Base-by-base conservation (phyloP, 1,140 invertebrate species). In the Varroa destructor region DNA sequence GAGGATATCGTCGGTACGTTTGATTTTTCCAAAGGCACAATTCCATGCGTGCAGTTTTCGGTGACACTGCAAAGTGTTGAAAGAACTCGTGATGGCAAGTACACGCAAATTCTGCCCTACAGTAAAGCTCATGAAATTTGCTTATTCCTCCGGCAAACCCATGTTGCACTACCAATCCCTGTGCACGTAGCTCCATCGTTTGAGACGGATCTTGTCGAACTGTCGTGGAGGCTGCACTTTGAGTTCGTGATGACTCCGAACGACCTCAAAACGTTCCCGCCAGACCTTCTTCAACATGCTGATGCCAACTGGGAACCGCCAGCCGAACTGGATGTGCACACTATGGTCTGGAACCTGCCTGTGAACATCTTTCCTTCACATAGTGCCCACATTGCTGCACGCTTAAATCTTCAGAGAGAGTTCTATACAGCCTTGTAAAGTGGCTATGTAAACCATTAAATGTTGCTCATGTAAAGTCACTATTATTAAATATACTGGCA, bases 331-430 rank as follows among this genome's bases (percentile, higher is more conserved):
- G 87, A 91, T 37, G 93, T 97, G 71, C 93, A 97, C 81, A 97
- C 93, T 8, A 96, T 97, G 91, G 87, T 95, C 1, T 98, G 94
- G 94, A 91, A 96, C 82, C 81, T 97, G 43, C 93, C 93, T 2
- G 87, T 98, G 57, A 89, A 89, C 77, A 86, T 97, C 64, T 91
- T 91, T 81, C 89, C 93, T 0, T 91, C 92, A 1, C 86, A 89
- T 74, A 90, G 92, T 0, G 81, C 87, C 70, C 88, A 91, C 77
- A 86, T 90, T 14, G 77, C 78, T 55, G 72, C 58, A 75, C 74
- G 36, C 71, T 76, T 14, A 74, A 76, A 46, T 67, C 58, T 57
- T 25, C 71, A 67, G n/a, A 43, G 55, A 61, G 61, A 67, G 46
- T 67, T 40, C 36, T 67, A 36, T 8, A 67, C 40, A 40, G 36